A percentile compares a stretch with the other conserved stretches of the same genome.
phyloP scores from a whole-genome alignment of 2,888 invertebrate species.

The Nemotelus pantherinus region DNA sequence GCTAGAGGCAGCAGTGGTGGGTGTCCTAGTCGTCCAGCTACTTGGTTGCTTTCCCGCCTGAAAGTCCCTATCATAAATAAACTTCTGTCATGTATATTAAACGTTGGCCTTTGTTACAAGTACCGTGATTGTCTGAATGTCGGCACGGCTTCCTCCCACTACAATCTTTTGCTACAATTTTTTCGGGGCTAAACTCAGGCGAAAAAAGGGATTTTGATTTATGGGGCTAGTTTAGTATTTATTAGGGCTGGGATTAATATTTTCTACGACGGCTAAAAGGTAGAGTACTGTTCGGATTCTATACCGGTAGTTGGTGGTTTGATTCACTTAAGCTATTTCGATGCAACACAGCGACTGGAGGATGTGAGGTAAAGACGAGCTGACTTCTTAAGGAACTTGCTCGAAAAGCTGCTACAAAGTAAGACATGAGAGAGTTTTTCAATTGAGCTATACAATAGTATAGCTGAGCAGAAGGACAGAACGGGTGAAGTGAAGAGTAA shows the following conservation, averaged over 20 bases:
- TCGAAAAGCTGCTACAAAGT: background rate
- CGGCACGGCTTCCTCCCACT: constrained; percentile 34
- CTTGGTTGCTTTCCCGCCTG: background rate
- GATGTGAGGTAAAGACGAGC: background rate
- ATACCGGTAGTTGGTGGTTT: background rate
- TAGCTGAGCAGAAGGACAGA: background rate
- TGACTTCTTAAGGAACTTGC: background rate
- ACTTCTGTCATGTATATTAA: constrained; percentile 51
- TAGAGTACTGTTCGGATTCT: background rate
- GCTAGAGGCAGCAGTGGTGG: too few relatives aligned
- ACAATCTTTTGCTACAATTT: too few relatives aligned
- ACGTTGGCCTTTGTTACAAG: constrained; percentile 46
- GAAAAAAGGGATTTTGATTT: constrained; percentile 49
- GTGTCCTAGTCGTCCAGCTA: constrained; percentile 1
- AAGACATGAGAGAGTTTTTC: constrained; percentile 5
- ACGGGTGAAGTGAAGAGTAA: background rate
- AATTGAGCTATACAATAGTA: background rate
- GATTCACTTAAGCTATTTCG: background rate
- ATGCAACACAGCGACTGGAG: background rate
- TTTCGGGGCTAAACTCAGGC: too few relatives aligned
- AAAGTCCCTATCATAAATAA: constrained; percentile 43
- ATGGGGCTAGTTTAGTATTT: constrained; percentile 50
- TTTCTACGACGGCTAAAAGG: constrained; percentile 29
- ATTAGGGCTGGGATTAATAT: constrained; percentile 48
- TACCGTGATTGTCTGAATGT: constrained; percentile 47